Conservation (phyloP, 1,140 invertebrate genomes). For the Drosophila biarmipes region DNA sequence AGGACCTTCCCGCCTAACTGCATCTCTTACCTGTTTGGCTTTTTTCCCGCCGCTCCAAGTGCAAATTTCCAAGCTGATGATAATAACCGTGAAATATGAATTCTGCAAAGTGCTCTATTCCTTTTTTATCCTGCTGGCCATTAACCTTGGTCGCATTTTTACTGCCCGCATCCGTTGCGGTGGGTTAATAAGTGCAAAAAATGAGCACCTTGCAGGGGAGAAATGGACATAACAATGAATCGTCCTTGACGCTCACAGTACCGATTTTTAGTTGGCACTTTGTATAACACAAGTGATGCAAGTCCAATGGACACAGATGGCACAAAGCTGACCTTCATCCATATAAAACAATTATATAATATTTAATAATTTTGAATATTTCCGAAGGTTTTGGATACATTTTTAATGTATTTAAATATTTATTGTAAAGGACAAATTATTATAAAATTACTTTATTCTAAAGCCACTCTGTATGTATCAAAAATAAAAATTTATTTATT, state of each 20-base stretch:
- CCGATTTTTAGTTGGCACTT: slow-evolving; percentile 1
- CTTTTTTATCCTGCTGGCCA: slow-evolving; percentile 58
- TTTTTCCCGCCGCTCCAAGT: slow-evolving; percentile 44
- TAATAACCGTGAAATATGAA: slow-evolving; percentile 74
- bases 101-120: slow-evolving; percentile 26
- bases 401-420: too few species aligned
- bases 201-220: slow-evolving; percentile 12
- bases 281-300: not conserved
- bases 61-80: slow-evolving; percentile 42
- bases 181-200: slow-evolving; percentile 40
- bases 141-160: slow-evolving; percentile 72
- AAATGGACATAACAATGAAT: slow-evolving; percentile 19
- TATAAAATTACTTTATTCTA: too few species aligned
- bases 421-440: too few species aligned
- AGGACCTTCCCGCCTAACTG: slow-evolving; percentile 14
- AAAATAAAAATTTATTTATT: too few species aligned
- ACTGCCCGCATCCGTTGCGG: slow-evolving; percentile 27
- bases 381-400: too few species aligned
- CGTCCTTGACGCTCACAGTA: slow-evolving; percentile 21
- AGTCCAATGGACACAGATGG: not conserved
- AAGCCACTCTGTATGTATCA: too few species aligned
- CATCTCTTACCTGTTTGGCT: slow-evolving; percentile 57
- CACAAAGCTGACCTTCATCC: not conserved
- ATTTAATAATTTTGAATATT: too few species aligned
- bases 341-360: not conserved